Base-by-base conservation (phyloP, 2,888 invertebrate genomes). In the Odontocolon sp. region DNA sequence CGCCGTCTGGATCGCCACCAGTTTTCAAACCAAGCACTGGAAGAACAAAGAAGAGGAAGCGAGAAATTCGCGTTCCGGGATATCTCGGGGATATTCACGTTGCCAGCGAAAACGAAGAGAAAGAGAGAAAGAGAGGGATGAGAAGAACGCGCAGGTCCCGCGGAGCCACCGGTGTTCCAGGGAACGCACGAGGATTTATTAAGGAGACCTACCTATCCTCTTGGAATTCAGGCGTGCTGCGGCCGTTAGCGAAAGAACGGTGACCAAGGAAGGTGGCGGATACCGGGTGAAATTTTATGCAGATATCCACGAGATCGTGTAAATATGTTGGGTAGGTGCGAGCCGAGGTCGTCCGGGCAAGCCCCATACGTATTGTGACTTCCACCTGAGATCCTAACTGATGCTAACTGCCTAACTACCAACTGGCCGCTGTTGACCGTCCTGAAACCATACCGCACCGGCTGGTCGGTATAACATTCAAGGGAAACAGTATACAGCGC, bases 161-260 rank as follows among this genome's bases (percentile, higher is more conserved):
- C 67, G 54, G 28, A 69, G 74, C 74, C 74, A 81, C 80, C 77
- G 78, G 67, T 77, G 61, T 68, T 61, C 67, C 71, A 54, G 68
- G 54, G 70, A 77, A 73, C 73, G 73, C 76, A 71, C 63, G 78
- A 83, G 85, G 87, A 88, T 88, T 88, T 87, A 88, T 88, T 87
- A 87, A 85, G 84, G 81, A 81, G 84, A 82, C 81, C n/a, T n/a
- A 81, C 81, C 80, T 79, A 76, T 75, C 80, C 56, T 63, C 38
- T 64, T 57, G 81, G 80, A 81, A 81, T 81, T 71, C 72, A 79
- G 73, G 76, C 69, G 70, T 69, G 77, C 77, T 74, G 70, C 54
- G 72, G 67, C 77, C 69, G 80, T 73, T 80, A 75, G 56, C 42
- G 8, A 45, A 54, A 6, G 42, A 26, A 52, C 50, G 47, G 16